phyloP scores from a whole-genome alignment of 2,797 vertebrate species.

The Staurois parvus region DNA sequence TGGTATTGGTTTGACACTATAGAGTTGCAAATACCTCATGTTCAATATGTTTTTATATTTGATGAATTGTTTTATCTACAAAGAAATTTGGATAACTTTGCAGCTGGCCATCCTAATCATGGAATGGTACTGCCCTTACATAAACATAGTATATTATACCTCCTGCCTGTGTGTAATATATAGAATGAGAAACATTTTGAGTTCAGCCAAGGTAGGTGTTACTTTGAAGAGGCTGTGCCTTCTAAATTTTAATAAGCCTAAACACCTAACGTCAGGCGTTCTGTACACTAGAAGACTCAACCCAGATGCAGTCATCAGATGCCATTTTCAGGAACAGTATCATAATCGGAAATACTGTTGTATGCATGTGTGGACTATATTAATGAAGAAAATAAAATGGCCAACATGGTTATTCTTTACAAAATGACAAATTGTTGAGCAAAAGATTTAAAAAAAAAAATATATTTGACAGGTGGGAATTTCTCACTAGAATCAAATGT shows the following conservation, averaged over 20 bases:
- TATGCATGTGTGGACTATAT: background rate
- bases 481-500: no score
- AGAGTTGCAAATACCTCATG: slow-evolving; percentile 32
- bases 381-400: background rate
- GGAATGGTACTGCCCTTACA: background rate
- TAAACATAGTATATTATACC: background rate
- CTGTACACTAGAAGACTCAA: no score
- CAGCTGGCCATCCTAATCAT: background rate
- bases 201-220: background rate
- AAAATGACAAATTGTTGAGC: background rate
- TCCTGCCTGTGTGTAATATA: background rate
- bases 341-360: background rate
- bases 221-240: slow-evolving; percentile 7
- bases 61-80: slow-evolving; percentile 11
- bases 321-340: background rate
- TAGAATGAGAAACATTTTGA: background rate
- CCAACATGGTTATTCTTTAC: background rate
- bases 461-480: background rate
- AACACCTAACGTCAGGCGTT: background rate
- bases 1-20: slow-evolving; percentile 42
- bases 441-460: no score
- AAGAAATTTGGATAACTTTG: background rate
- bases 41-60: slow-evolving; percentile 31
- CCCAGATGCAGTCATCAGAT: background rate
- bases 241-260: background rate